Conservation (phyloP, 2,888 invertebrate species). For the Heliconius aoede region DNA sequence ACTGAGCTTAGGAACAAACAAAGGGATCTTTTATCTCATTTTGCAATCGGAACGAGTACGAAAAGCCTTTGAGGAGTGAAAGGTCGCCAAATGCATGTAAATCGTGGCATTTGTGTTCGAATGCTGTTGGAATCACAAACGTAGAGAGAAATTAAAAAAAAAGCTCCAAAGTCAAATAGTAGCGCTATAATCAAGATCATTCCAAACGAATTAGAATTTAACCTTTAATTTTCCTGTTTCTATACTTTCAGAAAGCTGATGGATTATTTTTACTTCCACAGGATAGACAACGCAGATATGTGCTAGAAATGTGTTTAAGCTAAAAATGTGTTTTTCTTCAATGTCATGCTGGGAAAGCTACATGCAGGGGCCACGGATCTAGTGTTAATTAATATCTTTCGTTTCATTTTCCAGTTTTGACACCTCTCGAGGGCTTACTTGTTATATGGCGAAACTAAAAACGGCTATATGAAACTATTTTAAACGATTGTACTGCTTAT, state of each 20-base stretch:
- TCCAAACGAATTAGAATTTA: background rate
- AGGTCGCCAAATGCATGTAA: constrained; percentile 37
- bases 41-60: constrained; percentile 37
- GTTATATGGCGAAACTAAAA: background rate
- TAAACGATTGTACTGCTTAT: background rate
- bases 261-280: too few species aligned
- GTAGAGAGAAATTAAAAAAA: background rate
- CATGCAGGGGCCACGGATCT: too few species aligned
- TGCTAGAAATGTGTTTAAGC: too few species aligned
- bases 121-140: constrained; percentile 6
- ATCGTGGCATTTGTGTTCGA: constrained; percentile 32
- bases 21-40: constrained; percentile 38
- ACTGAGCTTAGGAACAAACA: constrained; percentile 17
- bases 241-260: too few species aligned
- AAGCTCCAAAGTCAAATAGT: background rate
- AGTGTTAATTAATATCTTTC: too few species aligned
- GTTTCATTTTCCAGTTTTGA: background rate
- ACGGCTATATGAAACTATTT: background rate
- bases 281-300: too few species aligned
- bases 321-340: too few species aligned
- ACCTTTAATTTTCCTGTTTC: background rate
- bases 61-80: constrained; percentile 23
- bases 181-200: background rate
- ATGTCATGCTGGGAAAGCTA: too few species aligned
- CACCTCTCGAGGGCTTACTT: background rate